Conservation (phyloP, 2,797 vertebrate species). For the Enoplosus armatus region DNA sequence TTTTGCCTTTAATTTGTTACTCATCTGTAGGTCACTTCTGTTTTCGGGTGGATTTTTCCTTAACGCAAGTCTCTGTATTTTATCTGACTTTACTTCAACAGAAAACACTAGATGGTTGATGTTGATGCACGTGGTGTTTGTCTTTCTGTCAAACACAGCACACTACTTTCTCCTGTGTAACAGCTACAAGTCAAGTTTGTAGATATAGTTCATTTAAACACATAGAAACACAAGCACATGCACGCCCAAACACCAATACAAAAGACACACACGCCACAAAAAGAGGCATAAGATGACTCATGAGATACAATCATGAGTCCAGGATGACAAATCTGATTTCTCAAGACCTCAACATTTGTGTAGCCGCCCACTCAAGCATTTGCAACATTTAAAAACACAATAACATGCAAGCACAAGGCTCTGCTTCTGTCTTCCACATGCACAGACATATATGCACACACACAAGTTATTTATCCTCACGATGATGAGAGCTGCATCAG, state of each 20-base stretch:
- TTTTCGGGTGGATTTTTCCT: background rate
- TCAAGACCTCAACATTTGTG: slow-evolving; percentile 56
- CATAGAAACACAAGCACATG: background rate
- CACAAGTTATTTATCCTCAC: background rate
- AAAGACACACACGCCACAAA: background rate
- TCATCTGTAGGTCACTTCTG: background rate
- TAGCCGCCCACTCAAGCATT: slow-evolving; percentile 19
- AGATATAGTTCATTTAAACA: background rate
- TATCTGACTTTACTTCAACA: background rate
- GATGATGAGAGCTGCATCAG: background rate
- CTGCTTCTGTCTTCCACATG: background rate
- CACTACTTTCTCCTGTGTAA: background rate
- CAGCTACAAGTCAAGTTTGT: background rate
- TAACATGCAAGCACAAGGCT: slow-evolving; percentile 13
- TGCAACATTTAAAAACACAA: slow-evolving; percentile 21
- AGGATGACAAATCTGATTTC: slow-evolving; percentile 53
- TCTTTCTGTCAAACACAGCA: no score
- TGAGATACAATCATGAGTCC: slow-evolving; percentile 24
- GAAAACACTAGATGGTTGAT: background rate
- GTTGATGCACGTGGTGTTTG: background rate
- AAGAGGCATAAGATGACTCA: slow-evolving; percentile 43
- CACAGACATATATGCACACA: background rate
- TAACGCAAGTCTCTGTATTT: background rate
- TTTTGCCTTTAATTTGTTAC: background rate
- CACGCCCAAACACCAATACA: background rate